Evolutionary conservation across 2,888 invertebrate genomes (phyloP).

Genomic region (Eremobia ochroleuca): DNA sequence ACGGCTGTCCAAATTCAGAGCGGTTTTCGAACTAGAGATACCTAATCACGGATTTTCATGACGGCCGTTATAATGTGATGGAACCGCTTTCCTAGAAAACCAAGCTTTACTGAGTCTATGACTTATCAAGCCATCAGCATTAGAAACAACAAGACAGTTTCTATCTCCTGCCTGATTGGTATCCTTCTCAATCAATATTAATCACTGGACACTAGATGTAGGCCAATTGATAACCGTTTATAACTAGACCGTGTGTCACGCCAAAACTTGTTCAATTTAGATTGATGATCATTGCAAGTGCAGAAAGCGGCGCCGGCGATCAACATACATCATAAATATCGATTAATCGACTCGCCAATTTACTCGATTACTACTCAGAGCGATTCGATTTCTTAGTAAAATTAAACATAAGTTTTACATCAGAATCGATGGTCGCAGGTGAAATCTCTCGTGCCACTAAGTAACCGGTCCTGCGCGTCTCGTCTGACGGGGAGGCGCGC

Average conservation of each 20-base stretch:
- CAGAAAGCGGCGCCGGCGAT: conserved; percentile 50
- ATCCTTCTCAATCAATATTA: conserved; percentile 56
- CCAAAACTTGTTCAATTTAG: conserved; percentile 60
- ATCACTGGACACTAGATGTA: conserved; percentile 56
- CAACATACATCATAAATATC: conserved; percentile 38
- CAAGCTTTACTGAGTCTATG: neutral
- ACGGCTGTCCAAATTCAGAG: neutral
- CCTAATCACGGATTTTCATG: neutral
- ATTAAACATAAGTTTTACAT: conserved; percentile 68
- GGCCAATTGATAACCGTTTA: conserved; percentile 60
- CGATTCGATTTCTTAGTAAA: conserved; percentile 75
- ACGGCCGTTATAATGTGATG: too few species aligned
- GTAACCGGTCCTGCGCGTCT: conserved; percentile 79
- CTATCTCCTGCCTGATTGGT: conserved; percentile 9
- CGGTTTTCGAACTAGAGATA: too few species aligned
- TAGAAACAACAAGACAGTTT: conserved; percentile 11
- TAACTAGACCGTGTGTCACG: conserved; percentile 48
- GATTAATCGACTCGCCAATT: conserved; percentile 43
- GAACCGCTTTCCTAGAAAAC: neutral
- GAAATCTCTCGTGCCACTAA: conserved; percentile 84
- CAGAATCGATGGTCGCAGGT: conserved; percentile 76
- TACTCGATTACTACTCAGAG: conserved; percentile 61
- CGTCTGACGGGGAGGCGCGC: conserved; percentile 72
- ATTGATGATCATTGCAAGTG: conserved; percentile 60
- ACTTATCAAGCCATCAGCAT: conserved; percentile 3